Base-by-base conservation (phyloP, 1,140 invertebrate genomes). In the Philaenus spumarius region DNA sequence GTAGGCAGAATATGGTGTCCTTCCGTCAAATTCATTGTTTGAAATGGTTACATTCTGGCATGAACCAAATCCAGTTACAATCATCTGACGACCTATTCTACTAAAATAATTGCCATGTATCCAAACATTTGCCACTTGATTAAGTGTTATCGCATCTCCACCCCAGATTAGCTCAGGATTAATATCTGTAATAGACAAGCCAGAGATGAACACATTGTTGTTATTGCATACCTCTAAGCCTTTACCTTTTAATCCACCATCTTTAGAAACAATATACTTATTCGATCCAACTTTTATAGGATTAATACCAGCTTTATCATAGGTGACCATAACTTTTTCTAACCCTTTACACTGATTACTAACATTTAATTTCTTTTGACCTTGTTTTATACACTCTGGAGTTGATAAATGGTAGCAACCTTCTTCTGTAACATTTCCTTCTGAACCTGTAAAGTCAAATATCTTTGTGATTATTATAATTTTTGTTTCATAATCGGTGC, bases 141-240 rank as follows among this genome's bases (percentile, higher is more conserved):
- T 39, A 12, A 52, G 11, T 11, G 19, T 26, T 35, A 52, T 52
- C 20, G 50, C 50, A 15, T 52, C 50, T 34, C 50, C 50, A 7
- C 50, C 50, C 50, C 50, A 52, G 14, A 52, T 52, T 9, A 52
- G 23, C 19, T 35, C 23, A 4, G 50, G 23, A 39, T 52, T 52
- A 4, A 52, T 52, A 20, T 52, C 50, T 3, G 7, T 12, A 22
- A 52, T 35, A 19, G 7, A 7, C 3, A 52, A n/a, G 6, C 35
- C 30, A 5, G 11, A 9, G 7, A 52, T 39, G 7, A 24, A 17
- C 26, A 52, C 50, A 39, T 52, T 35, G 14, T 52, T 9, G 14
- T 14, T 14, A 52, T 35, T 34, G 3, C 5, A 30, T 17, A 52
- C n/a, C 15, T 14, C 20, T 17, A 52, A 15, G 12, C 50, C 50